Evolutionary conservation across 2,888 invertebrate species (phyloP).

Genomic region (Drosophila mayaguana): DNA sequence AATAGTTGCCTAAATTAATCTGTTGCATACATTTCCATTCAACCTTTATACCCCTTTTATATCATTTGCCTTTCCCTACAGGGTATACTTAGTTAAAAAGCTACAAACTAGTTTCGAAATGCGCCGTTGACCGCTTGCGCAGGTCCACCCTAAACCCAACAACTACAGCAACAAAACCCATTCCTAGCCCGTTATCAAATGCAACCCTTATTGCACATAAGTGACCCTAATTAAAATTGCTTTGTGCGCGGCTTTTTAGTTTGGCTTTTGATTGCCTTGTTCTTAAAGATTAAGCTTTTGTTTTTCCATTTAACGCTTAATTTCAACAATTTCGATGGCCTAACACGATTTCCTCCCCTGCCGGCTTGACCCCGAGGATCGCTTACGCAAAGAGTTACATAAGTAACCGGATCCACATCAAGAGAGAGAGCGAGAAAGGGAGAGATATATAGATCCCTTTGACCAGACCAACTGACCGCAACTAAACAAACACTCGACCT

Average conservation of each 20-base stretch:
- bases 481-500: slow-evolving; percentile 74
- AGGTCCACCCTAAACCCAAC: slow-evolving; percentile 55
- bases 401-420: slow-evolving; percentile 35
- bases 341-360: slow-evolving; percentile 57
- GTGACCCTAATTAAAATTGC: slow-evolving; percentile 74
- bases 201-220: slow-evolving; percentile 53
- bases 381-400: slow-evolving; percentile 52
- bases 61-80: not conserved
- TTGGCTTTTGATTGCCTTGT: slow-evolving; percentile 74
- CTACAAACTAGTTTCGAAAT: slow-evolving; percentile 40
- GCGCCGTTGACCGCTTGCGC: slow-evolving; percentile 46
- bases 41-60: not conserved
- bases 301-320: slow-evolving; percentile 79
- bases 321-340: slow-evolving; percentile 77
- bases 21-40: not conserved
- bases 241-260: slow-evolving; percentile 68
- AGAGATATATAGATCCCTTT: slow-evolving; percentile 7
- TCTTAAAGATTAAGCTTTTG: slow-evolving; percentile 76
- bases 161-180: not conserved
- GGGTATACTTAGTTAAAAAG: not conserved
- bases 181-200: slow-evolving; percentile 24
- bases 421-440: not conserved
- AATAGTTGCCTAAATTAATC: no score
- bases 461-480: slow-evolving; percentile 71
- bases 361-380: slow-evolving; percentile 68